Conservation (phyloP, 2,888 invertebrate genomes). For the Lycia hirtaria region DNA sequence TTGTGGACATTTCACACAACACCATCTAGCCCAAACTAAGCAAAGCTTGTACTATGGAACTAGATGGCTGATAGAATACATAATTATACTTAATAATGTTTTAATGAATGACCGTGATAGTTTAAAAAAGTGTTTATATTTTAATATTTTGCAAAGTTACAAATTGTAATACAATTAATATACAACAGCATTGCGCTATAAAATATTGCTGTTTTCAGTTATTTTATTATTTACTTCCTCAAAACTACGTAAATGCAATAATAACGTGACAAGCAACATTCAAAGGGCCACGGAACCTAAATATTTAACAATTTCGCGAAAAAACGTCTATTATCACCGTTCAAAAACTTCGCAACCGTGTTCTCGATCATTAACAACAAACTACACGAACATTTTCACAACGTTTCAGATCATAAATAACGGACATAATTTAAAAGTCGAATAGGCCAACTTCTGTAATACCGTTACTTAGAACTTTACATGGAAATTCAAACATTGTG, state of each 20-base stretch:
- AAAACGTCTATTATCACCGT: constrained; percentile 2
- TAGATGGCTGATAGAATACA: too few relatives aligned
- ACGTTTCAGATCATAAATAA: constrained; percentile 22
- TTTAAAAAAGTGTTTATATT: too few relatives aligned
- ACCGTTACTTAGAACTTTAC: constrained; percentile 33
- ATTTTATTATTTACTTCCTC: neutral
- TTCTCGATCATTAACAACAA: constrained; percentile 24
- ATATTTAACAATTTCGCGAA: constrained; percentile 2
- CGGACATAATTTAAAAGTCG: constrained; percentile 27
- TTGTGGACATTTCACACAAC: too few relatives aligned
- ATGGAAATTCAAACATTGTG: constrained; percentile 34
- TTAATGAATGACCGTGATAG: too few relatives aligned
- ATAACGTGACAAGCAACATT: constrained; percentile 11
- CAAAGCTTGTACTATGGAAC: too few relatives aligned
- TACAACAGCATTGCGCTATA: too few relatives aligned
- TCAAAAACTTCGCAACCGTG: constrained; percentile 12
- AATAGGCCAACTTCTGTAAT: constrained; percentile 25
- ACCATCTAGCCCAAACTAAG: too few relatives aligned
- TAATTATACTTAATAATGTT: too few relatives aligned
- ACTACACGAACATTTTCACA: constrained; percentile 17
- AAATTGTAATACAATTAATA: too few relatives aligned
- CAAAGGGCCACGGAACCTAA: neutral
- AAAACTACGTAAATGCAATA: neutral
- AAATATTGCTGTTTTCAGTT: too few relatives aligned
- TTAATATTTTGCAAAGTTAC: too few relatives aligned